Evolutionary conservation across 2,888 invertebrate genomes (phyloP), one percentile per base, ranked within the genome.

Genomic region (Melanotus villosus): DNA sequence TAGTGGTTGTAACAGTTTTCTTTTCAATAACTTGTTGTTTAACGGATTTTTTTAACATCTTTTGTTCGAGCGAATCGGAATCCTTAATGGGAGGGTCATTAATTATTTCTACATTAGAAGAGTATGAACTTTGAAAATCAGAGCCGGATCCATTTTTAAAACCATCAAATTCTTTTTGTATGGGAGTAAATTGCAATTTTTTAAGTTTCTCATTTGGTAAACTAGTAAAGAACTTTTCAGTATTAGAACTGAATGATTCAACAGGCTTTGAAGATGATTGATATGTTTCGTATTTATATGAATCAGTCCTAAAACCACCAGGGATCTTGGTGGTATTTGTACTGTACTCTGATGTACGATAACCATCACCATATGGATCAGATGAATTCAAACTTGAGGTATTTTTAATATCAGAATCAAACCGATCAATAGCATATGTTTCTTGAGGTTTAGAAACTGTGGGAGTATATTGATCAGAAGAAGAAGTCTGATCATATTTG

Each of bases 11-110:
- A 0, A 91, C 88, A 0, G 90, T 91, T 78, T 91, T 90, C 80
- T 90, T 88, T 73, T 92, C 91, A 14, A 90, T 89, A 0, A 90
- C 89, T 73, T 91, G 91, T 50, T 91, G 90, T 0, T 89, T 89
- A n/a, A 89, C 88, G 0, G 91, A 90, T 74, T 91, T 90, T 71
- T 91, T 91, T 3, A 90, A 85, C 84, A 90, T 90, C 76, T 88
- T 89, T 75, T 90, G 90, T 71, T 91, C 91, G 73, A 91, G 76
- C n/a, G 85, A 86, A 43, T 91, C 89, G 0, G 87, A 83, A 63
- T 89, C 89, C 69, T 78, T 80, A n/a, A 79, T 72, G 0, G 84
- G 81, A 9, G 84, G 81, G 62, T 84, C 82, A 65, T 80, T 82
- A 18, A 82, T 73, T 30, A 78, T 79, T 65, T 85, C 84, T 9